Evolutionary conservation across 1,140 invertebrate genomes (phyloP).

Genomic region (Drosophila nannoptera): DNA sequence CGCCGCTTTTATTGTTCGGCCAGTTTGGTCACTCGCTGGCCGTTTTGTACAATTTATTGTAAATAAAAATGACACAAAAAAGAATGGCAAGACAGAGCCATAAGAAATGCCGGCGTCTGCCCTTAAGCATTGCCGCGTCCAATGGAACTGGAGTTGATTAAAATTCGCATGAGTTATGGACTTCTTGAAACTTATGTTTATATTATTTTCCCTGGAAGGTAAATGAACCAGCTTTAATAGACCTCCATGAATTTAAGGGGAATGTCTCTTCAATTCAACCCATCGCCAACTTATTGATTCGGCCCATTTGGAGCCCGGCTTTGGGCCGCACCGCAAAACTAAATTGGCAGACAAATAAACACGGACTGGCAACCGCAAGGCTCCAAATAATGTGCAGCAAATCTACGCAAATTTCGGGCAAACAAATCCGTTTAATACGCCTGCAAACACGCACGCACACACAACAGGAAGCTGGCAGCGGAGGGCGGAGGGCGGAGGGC

Average conservation of each 20-base stretch:
- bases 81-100: conserved; percentile 16
- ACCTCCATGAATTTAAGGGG: neutral
- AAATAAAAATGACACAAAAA: conserved; percentile 65
- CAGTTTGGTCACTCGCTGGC: conserved; percentile 60
- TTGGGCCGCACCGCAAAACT: conserved; percentile 29
- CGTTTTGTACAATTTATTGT: conserved; percentile 70
- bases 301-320: conserved; percentile 35
- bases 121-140: neutral
- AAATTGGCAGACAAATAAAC: conserved; percentile 45
- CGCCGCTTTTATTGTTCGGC: conserved; percentile 73
- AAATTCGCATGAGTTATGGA: neutral
- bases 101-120: conserved; percentile 26
- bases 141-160: neutral
- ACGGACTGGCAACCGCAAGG: conserved; percentile 41
- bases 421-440: conserved; percentile 58
- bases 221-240: neutral
- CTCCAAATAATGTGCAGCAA: conserved; percentile 62
- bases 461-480: neutral
- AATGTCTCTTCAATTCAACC: neutral
- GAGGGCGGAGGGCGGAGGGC: neutral
- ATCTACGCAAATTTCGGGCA: conserved; percentile 71
- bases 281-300: conserved; percentile 32
- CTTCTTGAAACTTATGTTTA: too few relatives aligned
- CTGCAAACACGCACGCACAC: conserved; percentile 26
- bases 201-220: too few relatives aligned